Evolutionary conservation across 2,797 vertebrate genomes (phyloP).

Genomic region (Rhinichthys osculus): DNA sequence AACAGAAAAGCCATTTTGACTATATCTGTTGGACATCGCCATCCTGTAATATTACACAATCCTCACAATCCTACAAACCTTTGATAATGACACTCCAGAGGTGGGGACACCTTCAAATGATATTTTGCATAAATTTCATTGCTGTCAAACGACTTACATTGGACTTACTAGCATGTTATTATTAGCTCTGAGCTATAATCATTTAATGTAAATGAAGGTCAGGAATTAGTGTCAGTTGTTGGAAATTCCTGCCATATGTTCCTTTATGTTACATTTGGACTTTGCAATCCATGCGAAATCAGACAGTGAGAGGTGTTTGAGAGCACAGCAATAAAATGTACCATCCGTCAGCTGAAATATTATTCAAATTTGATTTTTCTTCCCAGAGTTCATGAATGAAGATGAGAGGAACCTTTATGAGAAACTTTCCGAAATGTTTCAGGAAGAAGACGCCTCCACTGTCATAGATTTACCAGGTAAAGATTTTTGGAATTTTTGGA

Average conservation of each 20-base stretch:
- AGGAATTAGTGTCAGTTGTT: constrained; percentile 62
- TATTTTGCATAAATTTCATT: constrained; percentile 62
- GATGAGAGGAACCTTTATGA: constrained; percentile 78
- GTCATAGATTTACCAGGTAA: constrained; percentile 81
- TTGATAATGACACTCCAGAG: constrained; percentile 75
- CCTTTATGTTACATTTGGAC: constrained; percentile 38
- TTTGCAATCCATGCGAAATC: constrained; percentile 39
- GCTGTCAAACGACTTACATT: constrained; percentile 43
- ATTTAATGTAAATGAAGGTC: constrained; percentile 63
- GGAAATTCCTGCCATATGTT: constrained; percentile 35
- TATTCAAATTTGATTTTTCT: constrained; percentile 61
- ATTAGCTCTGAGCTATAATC: constrained; percentile 64
- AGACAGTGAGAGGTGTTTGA: constrained; percentile 10
- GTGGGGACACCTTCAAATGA: constrained; percentile 56
- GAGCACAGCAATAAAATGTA: constrained; percentile 1
- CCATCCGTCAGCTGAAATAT: constrained; percentile 3
- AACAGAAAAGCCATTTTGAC: constrained; percentile 84
- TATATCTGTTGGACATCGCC: constrained; percentile 84
- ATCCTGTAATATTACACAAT: constrained; percentile 84
- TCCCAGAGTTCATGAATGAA: constrained; percentile 71
- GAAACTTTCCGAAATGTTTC: constrained; percentile 78
- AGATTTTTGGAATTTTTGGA: background rate
- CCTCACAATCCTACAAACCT: constrained; percentile 79
- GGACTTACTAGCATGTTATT: constrained; percentile 55
- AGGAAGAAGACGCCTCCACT: constrained; percentile 75